Conservation (phyloP, 2,113 vertebrate species). For the Phoenicopterus ruber region DNA sequence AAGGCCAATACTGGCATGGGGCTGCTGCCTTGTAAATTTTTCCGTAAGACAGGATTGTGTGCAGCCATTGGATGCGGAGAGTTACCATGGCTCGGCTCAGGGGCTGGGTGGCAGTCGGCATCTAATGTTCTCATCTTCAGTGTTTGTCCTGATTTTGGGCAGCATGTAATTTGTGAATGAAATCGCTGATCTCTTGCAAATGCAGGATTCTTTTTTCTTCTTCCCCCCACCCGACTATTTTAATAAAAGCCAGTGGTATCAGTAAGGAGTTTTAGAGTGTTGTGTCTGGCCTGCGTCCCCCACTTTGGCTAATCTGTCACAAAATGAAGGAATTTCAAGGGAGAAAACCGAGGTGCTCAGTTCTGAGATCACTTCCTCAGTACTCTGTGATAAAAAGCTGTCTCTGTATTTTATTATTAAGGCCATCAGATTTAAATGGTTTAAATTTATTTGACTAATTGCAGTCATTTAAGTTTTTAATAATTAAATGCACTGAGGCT, state of each 20-base stretch:
- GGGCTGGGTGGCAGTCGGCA: not conserved
- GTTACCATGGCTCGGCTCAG: not conserved
- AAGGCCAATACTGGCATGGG: not conserved
- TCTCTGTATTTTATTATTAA: not conserved
- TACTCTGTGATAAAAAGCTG: not conserved
- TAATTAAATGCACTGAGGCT: not conserved
- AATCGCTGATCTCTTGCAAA: not conserved
- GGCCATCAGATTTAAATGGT: not conserved
- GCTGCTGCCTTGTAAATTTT: not conserved
- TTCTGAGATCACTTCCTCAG: not conserved
- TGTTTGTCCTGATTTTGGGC: not conserved
- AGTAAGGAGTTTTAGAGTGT: not conserved
- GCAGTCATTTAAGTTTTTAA: not conserved
- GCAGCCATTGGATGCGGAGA: not conserved
- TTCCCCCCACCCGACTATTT: not conserved
- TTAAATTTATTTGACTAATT: constrained; percentile 21
- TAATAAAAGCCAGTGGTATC: not conserved
- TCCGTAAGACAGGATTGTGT: not conserved
- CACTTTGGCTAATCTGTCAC: not conserved
- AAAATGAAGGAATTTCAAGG: not conserved
- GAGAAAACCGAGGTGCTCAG: not conserved
- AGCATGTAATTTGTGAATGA: not conserved
- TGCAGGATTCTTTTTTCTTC: not conserved
- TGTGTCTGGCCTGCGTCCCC: not conserved
- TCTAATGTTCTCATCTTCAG: not conserved